A percentile compares a stretch with the other conserved stretches of the same genome.
These are phyloP conservation scores for Atlantisia rogersi DNA, from an alignment of 2,113 vertebrate species.

Conservation along the genomic window DNA sequence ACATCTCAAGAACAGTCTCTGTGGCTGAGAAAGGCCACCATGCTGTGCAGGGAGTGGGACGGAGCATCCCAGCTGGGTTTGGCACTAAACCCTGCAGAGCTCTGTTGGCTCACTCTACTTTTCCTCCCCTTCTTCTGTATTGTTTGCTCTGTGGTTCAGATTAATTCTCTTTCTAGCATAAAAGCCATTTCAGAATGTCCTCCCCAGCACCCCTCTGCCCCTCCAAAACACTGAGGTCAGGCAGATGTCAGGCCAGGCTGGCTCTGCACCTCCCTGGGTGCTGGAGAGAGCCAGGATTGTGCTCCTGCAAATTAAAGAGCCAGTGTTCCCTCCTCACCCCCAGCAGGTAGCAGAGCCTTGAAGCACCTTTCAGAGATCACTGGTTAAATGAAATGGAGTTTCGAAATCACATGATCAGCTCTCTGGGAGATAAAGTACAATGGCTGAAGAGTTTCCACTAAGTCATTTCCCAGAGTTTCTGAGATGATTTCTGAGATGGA, in stretches of 20 bases:
- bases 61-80: neutral
- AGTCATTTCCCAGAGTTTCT: neutral
- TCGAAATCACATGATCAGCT: rapidly evolving
- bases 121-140: neutral
- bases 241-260: neutral
- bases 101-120: neutral
- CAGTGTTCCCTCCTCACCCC: rapidly evolving
- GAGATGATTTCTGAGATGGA: neutral
- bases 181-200: neutral
- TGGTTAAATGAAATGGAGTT: neutral
- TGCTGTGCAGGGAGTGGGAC: neutral
- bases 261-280: neutral
- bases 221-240: neutral
- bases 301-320: neutral
- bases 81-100: no score
- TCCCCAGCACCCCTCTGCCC: no score
- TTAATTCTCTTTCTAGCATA: neutral
- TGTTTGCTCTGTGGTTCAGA: neutral
- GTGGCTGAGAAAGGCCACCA: no score
- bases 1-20: neutral
- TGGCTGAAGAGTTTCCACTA: neutral
- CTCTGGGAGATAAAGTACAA: neutral
- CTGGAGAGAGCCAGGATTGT: neutral
- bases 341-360: no score
- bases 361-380: neutral